Base-by-base conservation (phyloP, 2,113 vertebrate genomes). In the Nothoprocta pentlandii region DNA sequence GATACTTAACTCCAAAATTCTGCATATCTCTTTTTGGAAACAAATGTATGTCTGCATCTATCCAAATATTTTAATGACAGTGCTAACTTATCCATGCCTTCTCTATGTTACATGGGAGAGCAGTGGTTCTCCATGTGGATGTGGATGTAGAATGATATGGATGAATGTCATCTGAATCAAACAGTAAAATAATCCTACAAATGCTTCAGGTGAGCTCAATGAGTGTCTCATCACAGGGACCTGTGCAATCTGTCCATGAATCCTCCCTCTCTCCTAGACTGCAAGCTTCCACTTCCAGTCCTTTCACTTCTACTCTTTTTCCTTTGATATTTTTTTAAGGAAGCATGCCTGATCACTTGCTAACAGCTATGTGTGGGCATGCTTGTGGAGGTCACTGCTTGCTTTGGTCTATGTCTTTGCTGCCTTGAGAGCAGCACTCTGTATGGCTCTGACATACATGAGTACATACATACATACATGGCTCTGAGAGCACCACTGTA, bases 231-330 rank as follows among this genome's bases (percentile, higher is more conserved):
- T 41, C 56, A 46, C 20, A 78, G 49, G 4, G 20, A 59, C 14
- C 17, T 75, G 12, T 59, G 42, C 78, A 70, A 8, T 49, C 34
- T 69, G 44, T 46, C 4, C 9, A 22, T 34, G 32, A 69, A 23
- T 49, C 8, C 6, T 80, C 7, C 67, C 17, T 3, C 5, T 28
- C 8, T 70, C 46, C 26, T 58, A 44, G 59, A 20, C 30, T 77
- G 30, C 54, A 71, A 53, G n/a, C 1, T 51, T 12, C 30, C 30
- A 34, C 21, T 63, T 16, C 28, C 10, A 62, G 6, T 6, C 14
- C 9, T n/a, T 42, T 90, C 0, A 0, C 22, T 67, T 70, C 30
- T n/a, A 0, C 17, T 41, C 32, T 46, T 81, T 81, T 51, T 3
- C 12, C n/a, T 16, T 49, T 63, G 6, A 39, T 64, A 78, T 34